Percentiles rank a stretch among this genome's conserved stretches.
Evolutionary conservation across 2,797 vertebrate genomes (phyloP).

Genomic region (Etheostoma nigrum): DNA sequence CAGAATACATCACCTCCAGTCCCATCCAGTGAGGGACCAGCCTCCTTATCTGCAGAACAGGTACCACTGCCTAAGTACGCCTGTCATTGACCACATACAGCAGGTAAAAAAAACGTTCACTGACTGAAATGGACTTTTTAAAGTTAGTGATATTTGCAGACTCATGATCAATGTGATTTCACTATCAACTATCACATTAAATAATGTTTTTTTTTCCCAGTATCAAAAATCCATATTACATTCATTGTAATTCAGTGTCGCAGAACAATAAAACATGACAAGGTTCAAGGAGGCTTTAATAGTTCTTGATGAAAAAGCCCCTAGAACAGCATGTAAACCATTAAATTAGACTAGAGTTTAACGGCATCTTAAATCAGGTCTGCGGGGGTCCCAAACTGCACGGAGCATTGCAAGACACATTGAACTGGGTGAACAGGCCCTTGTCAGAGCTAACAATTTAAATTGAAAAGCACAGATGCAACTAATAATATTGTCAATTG

Average conservation of each 20-base stretch:
- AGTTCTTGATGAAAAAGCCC: background rate
- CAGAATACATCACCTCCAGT: slow-evolving; percentile 40
- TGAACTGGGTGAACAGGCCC: too few species aligned
- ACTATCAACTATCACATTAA: background rate
- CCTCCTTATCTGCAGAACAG: slow-evolving; percentile 75
- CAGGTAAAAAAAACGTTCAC: background rate
- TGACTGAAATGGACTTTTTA: background rate
- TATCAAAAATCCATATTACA: background rate
- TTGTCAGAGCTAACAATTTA: background rate
- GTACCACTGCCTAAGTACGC: slow-evolving; percentile 49
- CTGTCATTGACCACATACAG: background rate
- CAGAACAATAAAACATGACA: background rate
- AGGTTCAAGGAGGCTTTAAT: background rate
- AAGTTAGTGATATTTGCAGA: background rate
- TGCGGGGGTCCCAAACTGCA: background rate
- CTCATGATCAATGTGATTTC: background rate
- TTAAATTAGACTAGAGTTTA: background rate
- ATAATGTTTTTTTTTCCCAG: background rate
- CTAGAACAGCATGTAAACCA: too few species aligned
- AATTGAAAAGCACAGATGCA: background rate
- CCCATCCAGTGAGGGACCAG: slow-evolving; percentile 53
- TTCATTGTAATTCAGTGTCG: background rate
- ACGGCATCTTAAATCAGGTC: background rate
- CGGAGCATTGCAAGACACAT: background rate
- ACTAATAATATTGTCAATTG: too few species aligned